Percentiles rank a stretch among this genome's conserved stretches.
Evolutionary conservation across 2,797 vertebrate genomes (phyloP).

Genomic region (Pseudochaenichthys georgianus): DNA sequence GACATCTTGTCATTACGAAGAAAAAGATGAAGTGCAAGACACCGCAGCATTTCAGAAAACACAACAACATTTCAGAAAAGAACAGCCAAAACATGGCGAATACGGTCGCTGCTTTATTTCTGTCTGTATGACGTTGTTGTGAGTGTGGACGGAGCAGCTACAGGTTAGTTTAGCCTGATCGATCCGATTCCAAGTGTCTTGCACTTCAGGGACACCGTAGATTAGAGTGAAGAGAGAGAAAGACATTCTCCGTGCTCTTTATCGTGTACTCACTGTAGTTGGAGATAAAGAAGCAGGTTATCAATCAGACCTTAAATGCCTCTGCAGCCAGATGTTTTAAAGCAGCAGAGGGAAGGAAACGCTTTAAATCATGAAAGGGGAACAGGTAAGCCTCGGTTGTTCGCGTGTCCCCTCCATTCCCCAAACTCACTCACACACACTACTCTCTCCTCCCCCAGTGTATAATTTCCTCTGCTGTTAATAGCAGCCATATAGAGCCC

Average conservation of each 20-base stretch:
- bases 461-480: slow-evolving; percentile 67
- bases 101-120: too few relatives aligned
- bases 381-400: slow-evolving; percentile 50
- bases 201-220: too few relatives aligned
- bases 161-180: too few relatives aligned
- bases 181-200: too few relatives aligned
- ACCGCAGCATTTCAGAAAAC: too few relatives aligned
- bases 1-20: slow-evolving; percentile 22
- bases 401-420: slow-evolving; percentile 29
- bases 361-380: slow-evolving; percentile 51
- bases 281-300: slow-evolving; percentile 52
- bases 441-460: slow-evolving; percentile 27
- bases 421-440: slow-evolving; percentile 21
- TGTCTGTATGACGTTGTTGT: too few relatives aligned
- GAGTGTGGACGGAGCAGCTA: too few relatives aligned
- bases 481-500: slow-evolving; percentile 69
- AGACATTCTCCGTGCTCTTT: background rate
- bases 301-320: slow-evolving; percentile 49
- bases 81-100: too few relatives aligned
- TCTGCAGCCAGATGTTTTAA: slow-evolving; percentile 69
- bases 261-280: background rate
- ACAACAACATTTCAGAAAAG: too few relatives aligned
- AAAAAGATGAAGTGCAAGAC: slow-evolving; percentile 24
- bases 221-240: slow-evolving; percentile 26
- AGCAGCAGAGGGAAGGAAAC: slow-evolving; percentile 30